Base-by-base conservation (phyloP, 2,888 invertebrate genomes). In the Xanthorhoe spadicearia region DNA sequence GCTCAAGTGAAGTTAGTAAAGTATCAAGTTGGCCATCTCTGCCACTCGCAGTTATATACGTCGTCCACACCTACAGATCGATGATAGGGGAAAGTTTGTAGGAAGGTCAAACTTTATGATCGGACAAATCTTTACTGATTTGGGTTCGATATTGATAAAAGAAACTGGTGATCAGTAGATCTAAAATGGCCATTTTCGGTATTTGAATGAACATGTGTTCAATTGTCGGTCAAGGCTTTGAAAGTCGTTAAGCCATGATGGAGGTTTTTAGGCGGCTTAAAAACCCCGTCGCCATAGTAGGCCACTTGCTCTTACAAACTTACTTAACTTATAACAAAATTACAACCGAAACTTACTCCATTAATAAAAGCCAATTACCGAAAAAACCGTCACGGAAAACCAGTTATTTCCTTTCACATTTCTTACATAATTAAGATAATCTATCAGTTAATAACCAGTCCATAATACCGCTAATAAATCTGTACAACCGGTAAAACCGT, bases 401-500 rank as follows among this genome's bases (percentile, higher is more conserved):
- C 15, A 28, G 19, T 46, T 46, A 57, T 57, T 32, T 57, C 57
- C 49, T 28, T 1, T 49, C 10, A 49, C 48, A 49, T 49, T 32
- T 49, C 6, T 51, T n/a, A 7, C 10, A 6, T 43, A 15, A 38
- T 43, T 32, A 43, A 51, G 38, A 23, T 49, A 51, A 59, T 59
- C 59, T 52, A 43, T 43, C 59, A 8, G 38, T 10, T 43, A 52
- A 23, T 57, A 57, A 57, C 15, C 43, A 13, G 10, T 13, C 38
- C 38, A 13, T 43, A 13, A 43, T 43, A 10, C 13, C 38, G 10
- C 13, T 43, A 32, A 32, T 43, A 13, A 43, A 43, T 43, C 38
- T 43, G 38, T 43, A 43, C 13, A 43, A 43, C 38, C 38, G 38
- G 38, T 48, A 48, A 35, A 54, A 59, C 64, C 64, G 64, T 64